Percentiles rank a stretch among this genome's conserved stretches.
phyloP scores from a whole-genome alignment of 2,113 vertebrate genomes.

The Oryzias melastigma region DNA sequence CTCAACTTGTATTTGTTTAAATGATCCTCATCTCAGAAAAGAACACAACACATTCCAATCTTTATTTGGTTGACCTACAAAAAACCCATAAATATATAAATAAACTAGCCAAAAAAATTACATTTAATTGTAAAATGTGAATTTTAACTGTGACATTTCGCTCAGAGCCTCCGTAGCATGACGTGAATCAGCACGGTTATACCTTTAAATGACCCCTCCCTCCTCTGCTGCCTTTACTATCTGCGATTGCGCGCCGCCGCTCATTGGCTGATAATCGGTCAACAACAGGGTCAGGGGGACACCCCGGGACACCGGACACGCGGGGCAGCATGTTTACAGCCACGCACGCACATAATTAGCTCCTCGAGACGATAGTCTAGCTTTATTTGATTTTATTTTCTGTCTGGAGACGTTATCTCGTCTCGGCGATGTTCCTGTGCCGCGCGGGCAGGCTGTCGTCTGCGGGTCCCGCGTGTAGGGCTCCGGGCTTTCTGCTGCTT shows the following conservation, averaged over 20 bases:
- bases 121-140: too few species aligned
- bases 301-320: constrained; percentile 32
- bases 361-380: accelerated
- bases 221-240: constrained; percentile 15
- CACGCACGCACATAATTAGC: not conserved
- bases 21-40: too few species aligned
- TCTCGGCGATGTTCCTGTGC: constrained; percentile 50
- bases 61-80: too few species aligned
- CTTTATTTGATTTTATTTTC: not conserved
- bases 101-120: too few species aligned
- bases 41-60: too few species aligned
- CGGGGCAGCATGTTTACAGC: constrained; percentile 52
- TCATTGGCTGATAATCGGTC: constrained; percentile 61
- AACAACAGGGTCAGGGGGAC: constrained; percentile 19
- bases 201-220: constrained; percentile 62
- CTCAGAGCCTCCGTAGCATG: not conserved
- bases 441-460: constrained; percentile 27
- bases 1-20: too few species aligned
- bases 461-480: constrained; percentile 33
- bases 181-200: constrained; percentile 19
- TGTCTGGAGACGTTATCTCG: not conserved
- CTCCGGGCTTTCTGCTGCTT: constrained; percentile 16
- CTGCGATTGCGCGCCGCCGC: constrained; percentile 52
- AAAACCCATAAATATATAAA: too few species aligned
- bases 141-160: not conserved